Percentiles rank a stretch among this genome's conserved stretches.
These are phyloP conservation scores for Synanceia verrucosa DNA, from an alignment of 2,797 vertebrate species.

Conservation along the genomic window DNA sequence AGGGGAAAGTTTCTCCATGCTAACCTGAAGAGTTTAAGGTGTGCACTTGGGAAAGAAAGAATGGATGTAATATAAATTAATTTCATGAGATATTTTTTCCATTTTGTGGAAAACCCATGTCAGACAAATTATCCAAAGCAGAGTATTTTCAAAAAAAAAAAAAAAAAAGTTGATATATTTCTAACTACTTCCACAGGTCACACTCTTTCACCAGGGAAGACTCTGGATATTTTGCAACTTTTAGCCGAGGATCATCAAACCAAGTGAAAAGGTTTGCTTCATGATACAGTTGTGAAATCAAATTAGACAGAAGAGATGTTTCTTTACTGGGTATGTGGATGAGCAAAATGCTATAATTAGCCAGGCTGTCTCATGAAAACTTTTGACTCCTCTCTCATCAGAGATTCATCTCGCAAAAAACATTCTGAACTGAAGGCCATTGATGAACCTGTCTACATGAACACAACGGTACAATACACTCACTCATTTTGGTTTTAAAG, in stretches of 20 bases:
- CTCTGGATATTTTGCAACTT: conserved; percentile 64
- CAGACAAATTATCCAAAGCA: neutral
- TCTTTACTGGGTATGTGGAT: neutral
- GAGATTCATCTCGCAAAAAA: conserved; percentile 9
- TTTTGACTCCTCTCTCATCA: conserved; percentile 2
- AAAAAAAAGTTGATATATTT: neutral
- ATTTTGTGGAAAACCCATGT: neutral
- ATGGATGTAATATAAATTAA: neutral
- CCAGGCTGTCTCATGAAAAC: neutral
- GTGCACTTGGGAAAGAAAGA: neutral
- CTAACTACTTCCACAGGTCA: conserved; percentile 34
- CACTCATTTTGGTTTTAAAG: conserved; percentile 1
- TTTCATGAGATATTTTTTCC: neutral
- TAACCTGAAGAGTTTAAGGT: neutral
- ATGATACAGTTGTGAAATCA: neutral
- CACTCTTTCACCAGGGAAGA: conserved; percentile 10
- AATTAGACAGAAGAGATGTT: neutral
- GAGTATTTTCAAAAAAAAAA: neutral
- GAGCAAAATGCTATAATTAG: neutral
- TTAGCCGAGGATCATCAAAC: conserved; percentile 37
- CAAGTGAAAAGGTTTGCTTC: conserved; percentile 49
- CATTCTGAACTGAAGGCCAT: conserved; percentile 27
- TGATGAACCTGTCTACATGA: conserved; percentile 70
- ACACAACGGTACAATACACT: conserved; percentile 49
- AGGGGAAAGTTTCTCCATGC: neutral